Percentiles rank a stretch among this genome's conserved stretches.
These are phyloP conservation scores for Brachionus paranguensis DNA, from an alignment of 1,140 invertebrate species.

Conservation along the genomic window DNA sequence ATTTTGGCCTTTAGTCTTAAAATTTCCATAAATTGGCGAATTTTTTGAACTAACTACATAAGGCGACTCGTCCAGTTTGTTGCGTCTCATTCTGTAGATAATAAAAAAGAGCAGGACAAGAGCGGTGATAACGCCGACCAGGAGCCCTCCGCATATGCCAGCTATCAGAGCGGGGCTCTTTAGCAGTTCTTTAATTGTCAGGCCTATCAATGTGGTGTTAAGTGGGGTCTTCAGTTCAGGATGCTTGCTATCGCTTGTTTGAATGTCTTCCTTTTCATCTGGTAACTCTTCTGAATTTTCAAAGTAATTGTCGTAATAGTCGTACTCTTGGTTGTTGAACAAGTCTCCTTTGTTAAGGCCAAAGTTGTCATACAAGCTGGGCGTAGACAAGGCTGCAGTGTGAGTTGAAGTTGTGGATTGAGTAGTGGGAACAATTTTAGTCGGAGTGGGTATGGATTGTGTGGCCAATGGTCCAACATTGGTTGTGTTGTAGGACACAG, in stretches of 20 bases:
- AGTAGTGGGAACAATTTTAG: background rate
- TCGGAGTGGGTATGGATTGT: background rate
- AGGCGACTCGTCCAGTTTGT: background rate
- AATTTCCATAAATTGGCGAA: slow-evolving; percentile 16
- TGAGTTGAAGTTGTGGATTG: background rate
- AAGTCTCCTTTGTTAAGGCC: background rate
- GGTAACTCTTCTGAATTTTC: background rate
- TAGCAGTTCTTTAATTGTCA: slow-evolving; percentile 11
- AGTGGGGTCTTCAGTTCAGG: background rate
- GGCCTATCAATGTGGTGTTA: background rate
- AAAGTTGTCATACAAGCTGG: background rate
- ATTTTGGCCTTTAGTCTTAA: background rate
- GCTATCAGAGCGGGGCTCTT: slow-evolving; percentile 25
- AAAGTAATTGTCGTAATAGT: background rate
- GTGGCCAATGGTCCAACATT: background rate
- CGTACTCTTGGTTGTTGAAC: background rate
- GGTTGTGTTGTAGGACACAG: background rate
- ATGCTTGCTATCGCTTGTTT: background rate
- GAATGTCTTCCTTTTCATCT: background rate
- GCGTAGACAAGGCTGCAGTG: background rate
- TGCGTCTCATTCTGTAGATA: slow-evolving; percentile 3
- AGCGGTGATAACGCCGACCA: slow-evolving; percentile 22
- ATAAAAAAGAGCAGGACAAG: slow-evolving; percentile 5
- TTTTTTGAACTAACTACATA: background rate
- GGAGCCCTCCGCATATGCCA: background rate